These are phyloP conservation scores for Mesochorus sp. DNA, from an alignment of 2,888 invertebrate genomes.

Conservation along the genomic window DNA sequence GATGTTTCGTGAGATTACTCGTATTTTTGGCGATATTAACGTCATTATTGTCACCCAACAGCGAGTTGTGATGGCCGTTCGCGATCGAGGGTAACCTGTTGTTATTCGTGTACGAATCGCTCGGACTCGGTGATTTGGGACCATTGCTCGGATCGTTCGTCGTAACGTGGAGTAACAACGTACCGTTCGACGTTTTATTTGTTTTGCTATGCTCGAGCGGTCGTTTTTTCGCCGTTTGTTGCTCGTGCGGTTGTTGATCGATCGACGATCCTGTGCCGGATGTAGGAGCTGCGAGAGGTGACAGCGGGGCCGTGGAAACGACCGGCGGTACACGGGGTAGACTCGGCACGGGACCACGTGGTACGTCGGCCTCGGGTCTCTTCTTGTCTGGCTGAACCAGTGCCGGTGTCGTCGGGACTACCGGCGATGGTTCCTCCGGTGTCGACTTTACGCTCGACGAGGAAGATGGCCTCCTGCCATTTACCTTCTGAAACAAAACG, in stretches of 20 bases:
- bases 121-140: conserved; percentile 79
- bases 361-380: conserved; percentile 79
- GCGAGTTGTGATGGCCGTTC: conserved; percentile 74
- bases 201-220: conserved; percentile 61
- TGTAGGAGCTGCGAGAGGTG: conserved; percentile 66
- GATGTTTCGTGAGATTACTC: conserved; percentile 64
- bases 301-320: conserved; percentile 72
- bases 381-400: conserved; percentile 80
- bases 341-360: conserved; percentile 80
- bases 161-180: conserved; percentile 62
- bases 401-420: conserved; percentile 78
- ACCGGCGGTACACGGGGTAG: conserved; percentile 76
- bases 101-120: conserved; percentile 80
- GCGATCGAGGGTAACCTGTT: conserved; percentile 79
- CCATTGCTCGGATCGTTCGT: conserved; percentile 75
- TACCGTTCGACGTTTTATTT: conserved; percentile 66
- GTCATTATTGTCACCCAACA: neutral
- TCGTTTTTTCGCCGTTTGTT: conserved; percentile 56
- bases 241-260: conserved; percentile 65
- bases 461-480: conserved; percentile 83
- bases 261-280: conserved; percentile 13
- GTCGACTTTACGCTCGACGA: conserved; percentile 80
- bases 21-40: conserved; percentile 65
- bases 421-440: conserved; percentile 80
- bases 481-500: conserved; percentile 81